Conservation (phyloP, 64 coral and sea anemone species). For the Montipora sp. region DNA sequence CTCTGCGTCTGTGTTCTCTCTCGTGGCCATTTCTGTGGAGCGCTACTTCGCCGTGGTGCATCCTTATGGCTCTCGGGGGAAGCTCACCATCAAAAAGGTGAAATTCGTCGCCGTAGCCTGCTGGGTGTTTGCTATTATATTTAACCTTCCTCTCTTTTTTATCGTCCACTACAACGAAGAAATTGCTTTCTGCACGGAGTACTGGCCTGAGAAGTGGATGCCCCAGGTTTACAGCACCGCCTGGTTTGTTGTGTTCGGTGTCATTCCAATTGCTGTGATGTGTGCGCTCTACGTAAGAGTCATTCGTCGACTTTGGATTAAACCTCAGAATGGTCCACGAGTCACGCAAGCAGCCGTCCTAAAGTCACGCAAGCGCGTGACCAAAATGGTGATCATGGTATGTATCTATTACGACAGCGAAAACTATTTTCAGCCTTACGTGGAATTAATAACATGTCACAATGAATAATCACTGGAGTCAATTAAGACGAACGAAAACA, state of each 20-base stretch:
- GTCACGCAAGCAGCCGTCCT: conserved; percentile 57
- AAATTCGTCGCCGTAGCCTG: conserved; percentile 32
- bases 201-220: conserved; percentile 57
- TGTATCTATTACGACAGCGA: background rate
- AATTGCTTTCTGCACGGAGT: conserved; percentile 68
- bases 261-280: conserved; percentile 49
- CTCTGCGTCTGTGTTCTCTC: conserved; percentile 52
- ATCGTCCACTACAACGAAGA: conserved; percentile 43
- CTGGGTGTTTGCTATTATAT: conserved; percentile 60
- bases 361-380: conserved; percentile 63
- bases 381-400: conserved; percentile 77
- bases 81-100: conserved; percentile 34
- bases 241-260: conserved; percentile 50
- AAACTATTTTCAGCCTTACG: too few relatives aligned
- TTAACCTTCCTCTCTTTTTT: conserved; percentile 56
- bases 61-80: conserved; percentile 5
- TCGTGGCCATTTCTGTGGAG: conserved; percentile 68
- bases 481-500: too few relatives aligned
- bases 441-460: too few relatives aligned
- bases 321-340: background rate
- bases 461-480: too few relatives aligned
- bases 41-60: conserved; percentile 56
- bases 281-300: conserved; percentile 50
- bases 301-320: conserved; percentile 47
- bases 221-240: conserved; percentile 44